These are phyloP conservation scores for Mastigias papua DNA, from an alignment of 30 jellyfish, hydroid and myxozoan species.

Conservation along the genomic window DNA sequence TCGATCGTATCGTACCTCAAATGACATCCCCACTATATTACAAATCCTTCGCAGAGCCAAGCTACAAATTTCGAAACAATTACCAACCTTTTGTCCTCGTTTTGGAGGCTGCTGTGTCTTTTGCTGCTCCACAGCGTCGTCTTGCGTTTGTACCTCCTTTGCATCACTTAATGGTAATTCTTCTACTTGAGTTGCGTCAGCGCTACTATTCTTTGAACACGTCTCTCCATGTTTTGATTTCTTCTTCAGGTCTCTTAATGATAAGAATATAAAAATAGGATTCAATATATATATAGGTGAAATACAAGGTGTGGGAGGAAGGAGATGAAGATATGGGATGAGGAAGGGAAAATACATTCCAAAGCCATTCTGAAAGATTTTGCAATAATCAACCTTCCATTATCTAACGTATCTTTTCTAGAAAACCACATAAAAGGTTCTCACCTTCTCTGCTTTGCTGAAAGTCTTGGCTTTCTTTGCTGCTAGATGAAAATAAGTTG, in stretches of 20 bases:
- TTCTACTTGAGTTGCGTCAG: neutral
- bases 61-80: neutral
- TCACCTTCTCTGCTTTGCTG: conserved; percentile 84
- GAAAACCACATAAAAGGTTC: too few relatives aligned
- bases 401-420: too few relatives aligned
- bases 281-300: neutral
- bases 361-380: too few relatives aligned
- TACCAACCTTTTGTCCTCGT: conserved; percentile 89
- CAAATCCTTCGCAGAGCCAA: neutral
- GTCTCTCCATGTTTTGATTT: conserved; percentile 33
- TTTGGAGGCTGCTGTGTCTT: conserved; percentile 60
- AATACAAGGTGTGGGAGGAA: neutral
- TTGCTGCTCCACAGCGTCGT: conserved; percentile 7
- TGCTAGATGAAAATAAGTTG: neutral
- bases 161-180: neutral
- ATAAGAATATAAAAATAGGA: neutral
- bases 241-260: conserved; percentile 74
- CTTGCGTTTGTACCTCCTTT: neutral
- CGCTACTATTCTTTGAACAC: neutral
- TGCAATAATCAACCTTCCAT: too few relatives aligned
- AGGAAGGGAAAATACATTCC: neutral
- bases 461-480: conserved; percentile 66
- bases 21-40: too few relatives aligned
- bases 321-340: neutral
- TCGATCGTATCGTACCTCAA: too few relatives aligned